phyloP scores from a whole-genome alignment of 1,140 invertebrate genomes.

The Tetramorium alpestre region DNA sequence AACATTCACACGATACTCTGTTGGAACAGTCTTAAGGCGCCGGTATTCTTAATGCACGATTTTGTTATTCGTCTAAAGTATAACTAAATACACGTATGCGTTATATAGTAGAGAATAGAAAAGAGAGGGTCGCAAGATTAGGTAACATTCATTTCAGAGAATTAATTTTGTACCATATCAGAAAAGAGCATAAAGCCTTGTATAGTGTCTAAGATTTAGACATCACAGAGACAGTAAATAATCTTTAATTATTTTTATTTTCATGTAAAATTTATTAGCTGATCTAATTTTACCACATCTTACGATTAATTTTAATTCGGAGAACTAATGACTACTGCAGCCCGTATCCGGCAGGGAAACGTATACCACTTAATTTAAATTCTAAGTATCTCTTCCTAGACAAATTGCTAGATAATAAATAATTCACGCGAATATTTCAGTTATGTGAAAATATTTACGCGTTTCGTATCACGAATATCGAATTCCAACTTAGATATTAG shows the following conservation, averaged over 20 bases:
- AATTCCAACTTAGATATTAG: neutral
- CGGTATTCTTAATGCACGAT: neutral
- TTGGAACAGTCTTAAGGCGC: neutral
- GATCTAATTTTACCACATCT: conserved; percentile 2
- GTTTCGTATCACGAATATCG: neutral
- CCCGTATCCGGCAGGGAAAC: conserved; percentile 69
- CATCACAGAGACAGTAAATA: neutral
- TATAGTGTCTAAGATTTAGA: neutral
- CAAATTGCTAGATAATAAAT: neutral
- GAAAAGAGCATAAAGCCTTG: neutral
- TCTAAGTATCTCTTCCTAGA: neutral
- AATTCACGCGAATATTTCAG: conserved; percentile 11
- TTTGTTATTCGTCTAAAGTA: conserved; percentile 12
- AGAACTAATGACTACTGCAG: conserved; percentile 56
- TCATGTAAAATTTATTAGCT: conserved; percentile 16
- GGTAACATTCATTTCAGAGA: neutral
- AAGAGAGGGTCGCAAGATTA: neutral
- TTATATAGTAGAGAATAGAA: neutral
- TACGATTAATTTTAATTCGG: neutral
- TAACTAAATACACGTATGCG: neutral
- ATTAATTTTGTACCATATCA: neutral
- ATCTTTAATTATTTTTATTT: neutral
- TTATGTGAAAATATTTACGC: neutral
- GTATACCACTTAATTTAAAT: conserved; percentile 1
- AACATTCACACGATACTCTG: neutral